Evolutionary conservation across 1,140 invertebrate genomes (phyloP), one percentile per base, ranked within the genome.

Genomic region (Drosophila orosa): DNA sequence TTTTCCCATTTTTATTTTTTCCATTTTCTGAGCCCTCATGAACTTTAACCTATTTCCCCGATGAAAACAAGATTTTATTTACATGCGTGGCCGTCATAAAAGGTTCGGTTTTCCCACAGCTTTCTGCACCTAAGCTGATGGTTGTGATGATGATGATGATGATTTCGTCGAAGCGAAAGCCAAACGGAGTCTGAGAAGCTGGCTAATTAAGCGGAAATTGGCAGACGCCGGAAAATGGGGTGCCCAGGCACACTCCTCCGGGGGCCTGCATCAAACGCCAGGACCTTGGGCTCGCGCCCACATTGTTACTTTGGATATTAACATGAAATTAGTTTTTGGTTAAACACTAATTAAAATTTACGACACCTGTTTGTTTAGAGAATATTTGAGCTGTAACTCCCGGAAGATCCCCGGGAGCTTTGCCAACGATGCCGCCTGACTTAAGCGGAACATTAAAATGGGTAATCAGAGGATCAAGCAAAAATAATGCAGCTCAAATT

Each of bases 261-360:
- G 7, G 39, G 31, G 66, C 69, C 58, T 66, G 56, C 77, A 67
- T 42, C 69, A 33, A 55, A 44, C 37, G 58, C 47, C 47, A 45
- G 15, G n/a, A 22, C 65, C 52, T 31, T 62, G 25, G 3, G 10
- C 25, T 19, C n/a, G 15, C 35, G 54, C 33, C 61, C 67, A 71
- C 63, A 57, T 56, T 81, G 76, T 71, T 67, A 62, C 59, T 48
- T 56, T 87, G 66, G 52, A 29, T 66, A 80, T 90, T 84, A 63
- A 71, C 56, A 72, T 77, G 95, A 94, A 75, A 97, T 96, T 55
- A 94, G 94, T 90, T 97, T 86, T 83, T 66, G 84, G 79, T 63
- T 63, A 65, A 54, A 50, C 50, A 56, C 96, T 97, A 93, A 76
- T 91, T 91, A 91, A 91, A 91, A 91, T 91, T 90, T 89, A 90